Evolutionary conservation across 2,797 vertebrate species (phyloP).

Genomic region (Enteromius paludinosus): DNA sequence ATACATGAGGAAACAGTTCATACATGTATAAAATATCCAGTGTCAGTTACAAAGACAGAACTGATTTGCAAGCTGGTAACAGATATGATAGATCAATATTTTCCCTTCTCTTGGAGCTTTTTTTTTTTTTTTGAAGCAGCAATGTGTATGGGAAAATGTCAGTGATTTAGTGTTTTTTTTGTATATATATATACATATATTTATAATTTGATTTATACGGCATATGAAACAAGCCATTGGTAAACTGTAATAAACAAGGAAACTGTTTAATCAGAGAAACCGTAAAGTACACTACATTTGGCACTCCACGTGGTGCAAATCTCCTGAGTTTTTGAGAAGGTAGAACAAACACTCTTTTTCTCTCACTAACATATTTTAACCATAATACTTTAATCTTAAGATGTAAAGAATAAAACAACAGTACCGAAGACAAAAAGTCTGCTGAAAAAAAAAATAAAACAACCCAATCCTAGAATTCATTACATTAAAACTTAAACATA

Average conservation of each 20-base stretch:
- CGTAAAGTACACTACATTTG: conserved; percentile 24
- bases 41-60: conserved; percentile 1
- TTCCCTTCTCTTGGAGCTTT: conserved; percentile 28
- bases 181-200: no score
- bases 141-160: background rate
- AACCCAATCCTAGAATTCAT: background rate
- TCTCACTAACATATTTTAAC: background rate
- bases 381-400: background rate
- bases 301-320: conserved; percentile 23
- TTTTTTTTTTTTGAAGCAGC: conserved; percentile 19
- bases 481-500: conserved; percentile 9
- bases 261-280: background rate
- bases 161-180: background rate
- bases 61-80: background rate
- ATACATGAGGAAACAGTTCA: background rate
- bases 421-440: background rate
- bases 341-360: background rate
- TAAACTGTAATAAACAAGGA: conserved; percentile 2
- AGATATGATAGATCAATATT: conserved; percentile 21
- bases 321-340: conserved; percentile 33
- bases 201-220: background rate
- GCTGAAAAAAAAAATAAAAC: background rate
- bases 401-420: conserved; percentile 10
- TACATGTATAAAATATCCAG: background rate
- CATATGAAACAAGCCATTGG: conserved; percentile 14